Base-by-base conservation (phyloP, 1,140 invertebrate species). In the Drosophila pseudoananassae region DNA sequence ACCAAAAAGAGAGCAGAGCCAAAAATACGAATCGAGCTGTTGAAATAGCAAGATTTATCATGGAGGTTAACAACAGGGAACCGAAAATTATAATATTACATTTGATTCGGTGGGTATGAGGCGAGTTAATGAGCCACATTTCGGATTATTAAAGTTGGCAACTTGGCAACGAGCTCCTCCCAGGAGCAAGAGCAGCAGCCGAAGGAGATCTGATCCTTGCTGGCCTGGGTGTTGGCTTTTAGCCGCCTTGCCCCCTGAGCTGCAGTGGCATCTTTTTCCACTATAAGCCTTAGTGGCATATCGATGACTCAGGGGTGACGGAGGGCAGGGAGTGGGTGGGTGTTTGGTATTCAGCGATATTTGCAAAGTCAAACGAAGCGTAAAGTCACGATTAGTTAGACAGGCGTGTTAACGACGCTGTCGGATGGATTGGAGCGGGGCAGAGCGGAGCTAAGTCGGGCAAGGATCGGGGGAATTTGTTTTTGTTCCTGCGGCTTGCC, bases 351-450 rank as follows among this genome's bases (percentile, higher is more conserved):
- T 78, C 61, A 72, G 76, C 84, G 84, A 83, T 91, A 83, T 91
- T 85, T 91, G 89, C 77, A 85, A 90, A 90, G 80, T 90, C 88
- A 84, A 91, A 89, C 90, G 89, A 91, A 91, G 90, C 89, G 84
- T 89, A 90, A 91, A 91, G 89, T 91, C 90, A 91, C 90, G 90
- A 91, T 91, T 91, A 91, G 90, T 91, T 91, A 91, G 90, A 91
- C 89, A 91, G 90, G 82, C 89, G 84, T 88, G 83, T 87, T 87
- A 87, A 87, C 83, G 84, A 88, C 49, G 52, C 75, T 73, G 56
- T 49, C 70, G 61, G 47, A 43, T 33, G 38, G 56, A 27, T 40
- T 23, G 38, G 45, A 8, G 25, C 45, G n/a, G 56, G 33, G 38
- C 5, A 38, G 14, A 15, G 14, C 4, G 43, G 43, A 3, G 7